Evolutionary conservation across 1,140 invertebrate species (phyloP).

Genomic region (Hestina assimilis): DNA sequence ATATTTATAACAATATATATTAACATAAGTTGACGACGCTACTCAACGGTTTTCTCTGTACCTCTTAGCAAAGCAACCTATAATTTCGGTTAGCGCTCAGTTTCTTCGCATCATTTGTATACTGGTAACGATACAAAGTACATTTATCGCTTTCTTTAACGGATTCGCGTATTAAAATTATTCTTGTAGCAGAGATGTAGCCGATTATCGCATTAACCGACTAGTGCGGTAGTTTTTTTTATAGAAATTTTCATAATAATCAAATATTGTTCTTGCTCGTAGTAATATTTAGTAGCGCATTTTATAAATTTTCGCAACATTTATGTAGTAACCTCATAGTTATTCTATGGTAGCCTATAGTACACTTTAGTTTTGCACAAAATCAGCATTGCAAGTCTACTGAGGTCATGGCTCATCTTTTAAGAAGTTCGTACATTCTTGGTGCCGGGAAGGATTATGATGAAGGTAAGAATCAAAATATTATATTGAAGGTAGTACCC

Average conservation of each 20-base stretch:
- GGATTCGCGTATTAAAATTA: constrained; percentile 36
- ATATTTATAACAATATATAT: neutral
- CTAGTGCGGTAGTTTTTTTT: constrained; percentile 59
- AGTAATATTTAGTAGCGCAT: constrained; percentile 35
- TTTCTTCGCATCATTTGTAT: constrained; percentile 63
- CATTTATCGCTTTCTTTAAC: constrained; percentile 51
- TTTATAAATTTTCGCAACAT: constrained; percentile 41
- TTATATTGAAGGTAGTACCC: neutral
- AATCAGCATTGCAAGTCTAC: constrained; percentile 61
- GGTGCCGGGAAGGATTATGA: constrained; percentile 60
- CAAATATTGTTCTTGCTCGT: constrained; percentile 26
- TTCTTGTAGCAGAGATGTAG: constrained; percentile 66
- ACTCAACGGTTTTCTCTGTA: constrained; percentile 48
- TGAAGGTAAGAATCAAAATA: constrained; percentile 48
- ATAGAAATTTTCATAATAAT: constrained; percentile 22
- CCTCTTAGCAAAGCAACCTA: constrained; percentile 49
- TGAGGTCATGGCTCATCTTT: constrained; percentile 62
- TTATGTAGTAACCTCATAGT: constrained; percentile 44
- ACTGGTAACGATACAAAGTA: constrained; percentile 54
- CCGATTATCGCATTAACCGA: constrained; percentile 56
- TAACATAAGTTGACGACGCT: neutral
- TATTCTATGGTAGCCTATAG: constrained; percentile 32
- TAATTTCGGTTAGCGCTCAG: constrained; percentile 68
- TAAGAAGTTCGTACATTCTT: constrained; percentile 61
- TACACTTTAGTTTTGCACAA: constrained; percentile 58